Evolutionary conservation across 2,797 vertebrate genomes (phyloP).

Genomic region (Lemur catta): DNA sequence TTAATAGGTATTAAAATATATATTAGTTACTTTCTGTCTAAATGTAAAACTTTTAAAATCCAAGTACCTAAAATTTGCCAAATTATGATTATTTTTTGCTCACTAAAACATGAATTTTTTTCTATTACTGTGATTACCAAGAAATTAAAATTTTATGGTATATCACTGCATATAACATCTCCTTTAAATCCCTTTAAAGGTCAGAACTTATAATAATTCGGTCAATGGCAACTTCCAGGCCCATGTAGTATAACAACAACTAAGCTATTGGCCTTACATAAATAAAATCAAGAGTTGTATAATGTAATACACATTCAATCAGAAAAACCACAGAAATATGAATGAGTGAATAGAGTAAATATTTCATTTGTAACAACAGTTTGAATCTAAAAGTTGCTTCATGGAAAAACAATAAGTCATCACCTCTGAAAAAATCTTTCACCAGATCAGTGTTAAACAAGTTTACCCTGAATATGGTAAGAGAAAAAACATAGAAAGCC

Average conservation of each 20-base stretch:
- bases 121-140: neutral
- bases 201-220: neutral
- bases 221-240: neutral
- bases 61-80: neutral
- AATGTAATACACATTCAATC: neutral
- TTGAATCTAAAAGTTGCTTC: conserved; percentile 16
- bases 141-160: neutral
- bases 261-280: neutral
- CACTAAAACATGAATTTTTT: neutral
- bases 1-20: neutral
- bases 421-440: neutral
- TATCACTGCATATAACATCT: neutral
- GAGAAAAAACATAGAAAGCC: neutral
- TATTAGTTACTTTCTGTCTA: neutral
- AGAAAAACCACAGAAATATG: neutral
- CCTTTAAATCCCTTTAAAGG: neutral
- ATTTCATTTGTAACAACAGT: neutral
- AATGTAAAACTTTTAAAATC: neutral
- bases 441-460: neutral
- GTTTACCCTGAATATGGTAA: neutral
- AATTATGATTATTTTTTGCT: neutral
- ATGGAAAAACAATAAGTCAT: neutral
- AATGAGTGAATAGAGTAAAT: neutral
- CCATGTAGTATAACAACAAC: neutral
- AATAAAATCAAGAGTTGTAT: neutral